phyloP scores from a whole-genome alignment of 2,113 vertebrate genomes.

The Crotalus viridis region DNA sequence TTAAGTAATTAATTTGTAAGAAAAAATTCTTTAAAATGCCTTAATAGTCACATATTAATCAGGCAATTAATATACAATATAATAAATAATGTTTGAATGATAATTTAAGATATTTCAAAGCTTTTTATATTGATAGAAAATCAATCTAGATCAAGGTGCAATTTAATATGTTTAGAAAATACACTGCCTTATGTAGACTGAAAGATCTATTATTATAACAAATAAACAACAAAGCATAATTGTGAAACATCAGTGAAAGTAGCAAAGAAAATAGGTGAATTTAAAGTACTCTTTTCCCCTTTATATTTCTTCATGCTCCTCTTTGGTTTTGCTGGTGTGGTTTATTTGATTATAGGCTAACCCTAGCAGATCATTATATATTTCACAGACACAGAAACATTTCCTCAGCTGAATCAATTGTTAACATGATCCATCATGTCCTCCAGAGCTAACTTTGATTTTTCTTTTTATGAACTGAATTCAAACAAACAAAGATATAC shows the following conservation, averaged over 20 bases:
- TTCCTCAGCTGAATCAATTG: not conserved
- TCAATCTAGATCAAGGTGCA: not conserved
- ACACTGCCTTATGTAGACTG: not conserved
- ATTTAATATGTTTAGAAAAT: not conserved
- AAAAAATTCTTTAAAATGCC: constrained; percentile 14
- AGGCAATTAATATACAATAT: not conserved
- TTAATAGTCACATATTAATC: not conserved
- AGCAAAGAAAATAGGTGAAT: not conserved
- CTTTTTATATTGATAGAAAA: not conserved
- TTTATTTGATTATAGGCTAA: not conserved
- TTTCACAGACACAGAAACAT: not conserved
- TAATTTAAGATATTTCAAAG: not conserved
- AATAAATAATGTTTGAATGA: not conserved
- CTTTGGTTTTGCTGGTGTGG: not conserved
- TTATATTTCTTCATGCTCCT: not conserved
- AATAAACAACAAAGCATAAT: not conserved
- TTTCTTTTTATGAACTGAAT: not conserved
- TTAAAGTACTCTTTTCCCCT: not conserved
- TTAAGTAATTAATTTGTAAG: constrained; percentile 34
- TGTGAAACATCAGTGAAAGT: not conserved
- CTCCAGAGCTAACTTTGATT: not conserved
- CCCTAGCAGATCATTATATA: not conserved
- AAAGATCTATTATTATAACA: not conserved
- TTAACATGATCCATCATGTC: not conserved
- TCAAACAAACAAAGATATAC: not conserved